Evolutionary conservation across 2,888 invertebrate genomes (phyloP), one percentile per base, ranked within the genome.

Genomic region (Rhamphomyia laevipes): DNA sequence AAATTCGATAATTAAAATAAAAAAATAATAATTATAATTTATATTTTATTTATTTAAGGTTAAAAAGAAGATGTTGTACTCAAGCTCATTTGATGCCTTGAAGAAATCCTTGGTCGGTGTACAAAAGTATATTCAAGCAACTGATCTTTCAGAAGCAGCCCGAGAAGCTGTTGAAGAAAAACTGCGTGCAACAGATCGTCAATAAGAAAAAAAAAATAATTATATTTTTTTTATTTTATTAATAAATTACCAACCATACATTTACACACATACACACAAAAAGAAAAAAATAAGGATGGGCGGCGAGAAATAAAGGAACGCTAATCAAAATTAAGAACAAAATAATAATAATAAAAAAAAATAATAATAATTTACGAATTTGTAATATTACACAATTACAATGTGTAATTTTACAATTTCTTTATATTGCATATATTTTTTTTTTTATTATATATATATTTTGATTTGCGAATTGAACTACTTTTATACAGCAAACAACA

Each of bases 61-160:
- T 58, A 84, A 84, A 78, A 84, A 83, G 84, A 84, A 84, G 84
- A 84, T 84, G 84, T 82, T 84, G 79, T 84, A 84, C 74, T 84
- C 84, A 66, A 94, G 94, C 79, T 95, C 95, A 62, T 97, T 97
- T 68, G 94, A 95, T 74, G 95, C 95, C 65, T 80, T 99, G 71
- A 96, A 95, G 78, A 92, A 93, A 73, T 90, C 94, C 54, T 78
- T 99, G 70, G 92, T 92, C 56, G 95, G 95, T 64, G 90, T 96
- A 60, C 92, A 91, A 77, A 93, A 93, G 78, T 94, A 92, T 77
- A 89, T 95, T 72, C 95, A 92, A 76, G 93, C 94, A 66, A 94
- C 92, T 66, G 94, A 95, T 73, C 79, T 89, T 65, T 86, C 91
- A 59, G 95, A 95, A 75, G 90, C 92, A 58, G 89, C 90, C 58